Conservation (phyloP, 2,113 vertebrate genomes). For the Jacana jacana region DNA sequence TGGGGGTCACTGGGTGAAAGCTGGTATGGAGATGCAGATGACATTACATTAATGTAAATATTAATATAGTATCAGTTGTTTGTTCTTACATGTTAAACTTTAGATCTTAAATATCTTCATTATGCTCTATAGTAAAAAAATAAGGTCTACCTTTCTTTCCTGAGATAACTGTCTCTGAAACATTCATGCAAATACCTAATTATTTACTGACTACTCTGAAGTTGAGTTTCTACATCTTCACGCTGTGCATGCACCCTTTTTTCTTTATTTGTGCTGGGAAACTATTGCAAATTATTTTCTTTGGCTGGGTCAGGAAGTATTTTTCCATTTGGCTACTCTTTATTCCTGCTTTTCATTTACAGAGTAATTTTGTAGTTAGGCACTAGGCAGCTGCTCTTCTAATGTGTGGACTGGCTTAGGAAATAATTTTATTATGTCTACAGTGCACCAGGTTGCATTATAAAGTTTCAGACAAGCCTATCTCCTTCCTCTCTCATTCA, state of each 20-base stretch:
- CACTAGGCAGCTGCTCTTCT: conserved; percentile 61
- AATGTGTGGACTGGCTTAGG: conserved; percentile 60
- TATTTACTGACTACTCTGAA: background rate
- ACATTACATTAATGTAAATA: background rate
- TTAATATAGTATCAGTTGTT: background rate
- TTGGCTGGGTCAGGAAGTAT: conserved; percentile 53
- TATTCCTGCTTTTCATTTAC: conserved; percentile 66
- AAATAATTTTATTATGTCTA: conserved; percentile 66
- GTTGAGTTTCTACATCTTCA: background rate
- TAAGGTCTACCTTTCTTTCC: background rate
- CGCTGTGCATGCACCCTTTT: background rate
- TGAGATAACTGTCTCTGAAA: background rate
- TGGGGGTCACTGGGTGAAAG: background rate
- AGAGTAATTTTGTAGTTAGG: conserved; percentile 51
- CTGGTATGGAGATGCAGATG: background rate
- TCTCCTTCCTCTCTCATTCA: conserved; percentile 24
- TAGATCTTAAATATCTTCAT: background rate
- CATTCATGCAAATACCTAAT: background rate
- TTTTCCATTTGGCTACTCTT: conserved; percentile 63
- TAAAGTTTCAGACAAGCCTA: conserved; percentile 53
- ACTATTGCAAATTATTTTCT: conserved; percentile 31
- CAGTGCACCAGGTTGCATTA: conserved; percentile 54
- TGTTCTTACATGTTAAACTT: background rate
- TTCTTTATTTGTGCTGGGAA: background rate
- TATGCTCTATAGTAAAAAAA: background rate